Percentiles rank a stretch among this genome's conserved stretches.
These are phyloP conservation scores for Daktulosphaira vitifoliae DNA, from an alignment of 1,140 invertebrate genomes.

Conservation along the genomic window DNA sequence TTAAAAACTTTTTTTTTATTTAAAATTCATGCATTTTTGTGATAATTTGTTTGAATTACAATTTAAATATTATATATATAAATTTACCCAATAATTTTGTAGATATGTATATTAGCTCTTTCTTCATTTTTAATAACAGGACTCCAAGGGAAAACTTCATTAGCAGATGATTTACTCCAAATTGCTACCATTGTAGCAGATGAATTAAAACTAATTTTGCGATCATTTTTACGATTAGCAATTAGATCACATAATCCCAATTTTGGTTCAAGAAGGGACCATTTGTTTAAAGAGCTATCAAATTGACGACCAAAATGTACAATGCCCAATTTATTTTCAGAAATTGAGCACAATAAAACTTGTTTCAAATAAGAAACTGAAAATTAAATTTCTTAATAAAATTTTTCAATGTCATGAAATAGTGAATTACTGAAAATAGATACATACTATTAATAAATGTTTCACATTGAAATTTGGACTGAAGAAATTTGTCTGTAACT, in stretches of 20 bases:
- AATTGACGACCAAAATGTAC: slow-evolving; percentile 25
- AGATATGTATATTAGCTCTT: slow-evolving; percentile 68
- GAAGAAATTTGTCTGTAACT: slow-evolving; percentile 12
- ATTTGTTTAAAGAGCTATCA: slow-evolving; percentile 17
- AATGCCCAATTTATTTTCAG: slow-evolving; percentile 18
- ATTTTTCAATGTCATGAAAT: background rate
- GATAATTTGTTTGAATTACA: too few species aligned
- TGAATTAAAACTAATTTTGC: slow-evolving; percentile 30
- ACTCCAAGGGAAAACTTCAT: slow-evolving; percentile 76
- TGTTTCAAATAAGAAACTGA: slow-evolving; percentile 5
- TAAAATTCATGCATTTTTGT: too few species aligned
- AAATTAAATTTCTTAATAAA: background rate
- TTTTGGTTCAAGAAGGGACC: slow-evolving; percentile 24
- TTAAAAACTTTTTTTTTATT: background rate
- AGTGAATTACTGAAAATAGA: background rate
- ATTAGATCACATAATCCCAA: background rate
- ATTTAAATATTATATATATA: too few species aligned
- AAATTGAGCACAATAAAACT: slow-evolving; percentile 24
- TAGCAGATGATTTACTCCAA: slow-evolving; percentile 67
- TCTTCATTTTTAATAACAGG: slow-evolving; percentile 68
- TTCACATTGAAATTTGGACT: slow-evolving; percentile 25
- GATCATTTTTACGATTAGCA: slow-evolving; percentile 12
- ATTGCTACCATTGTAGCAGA: slow-evolving; percentile 49
- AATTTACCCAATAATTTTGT: slow-evolving; percentile 50
- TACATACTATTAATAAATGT: background rate